Conservation (phyloP, 2,888 invertebrate genomes). For the Drosophila cognata region DNA sequence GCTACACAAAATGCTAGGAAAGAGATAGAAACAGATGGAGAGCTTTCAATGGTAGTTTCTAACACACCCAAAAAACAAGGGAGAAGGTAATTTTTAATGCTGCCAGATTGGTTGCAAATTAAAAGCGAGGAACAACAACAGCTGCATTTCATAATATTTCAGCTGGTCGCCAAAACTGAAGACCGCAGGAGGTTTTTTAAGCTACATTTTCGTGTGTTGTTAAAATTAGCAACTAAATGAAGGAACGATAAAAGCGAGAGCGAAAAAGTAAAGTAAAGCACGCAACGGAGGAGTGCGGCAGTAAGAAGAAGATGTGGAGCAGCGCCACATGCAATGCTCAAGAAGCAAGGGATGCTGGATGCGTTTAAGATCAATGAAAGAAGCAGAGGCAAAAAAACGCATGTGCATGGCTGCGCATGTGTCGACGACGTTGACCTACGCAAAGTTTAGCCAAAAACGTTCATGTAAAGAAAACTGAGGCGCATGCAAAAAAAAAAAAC, state of each 20-base stretch:
- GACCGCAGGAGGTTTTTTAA: conserved; percentile 82
- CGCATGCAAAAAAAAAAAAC: conserved; percentile 57
- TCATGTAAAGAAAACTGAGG: conserved; percentile 44
- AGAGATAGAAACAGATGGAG: neutral
- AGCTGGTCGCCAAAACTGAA: conserved; percentile 62
- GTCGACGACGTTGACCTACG: conserved; percentile 80
- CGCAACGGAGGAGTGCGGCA: conserved; percentile 44
- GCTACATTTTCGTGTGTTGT: conserved; percentile 60
- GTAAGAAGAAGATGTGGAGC: conserved; percentile 28
- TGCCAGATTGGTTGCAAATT: conserved; percentile 15
- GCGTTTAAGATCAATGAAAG: conserved; percentile 76
- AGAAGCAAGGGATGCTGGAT: conserved; percentile 58
- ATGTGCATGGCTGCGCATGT: conserved; percentile 58
- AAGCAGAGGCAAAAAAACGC: conserved; percentile 40
- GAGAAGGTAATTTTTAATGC: conserved; percentile 1
- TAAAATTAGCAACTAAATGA: conserved; percentile 75
- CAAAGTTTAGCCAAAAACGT: conserved; percentile 69
- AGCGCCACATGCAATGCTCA: conserved; percentile 57
- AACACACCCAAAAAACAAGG: conserved; percentile 3
- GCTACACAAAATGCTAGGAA: neutral
- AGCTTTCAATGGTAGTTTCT: conserved; percentile 21
- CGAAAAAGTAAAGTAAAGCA: conserved; percentile 52
- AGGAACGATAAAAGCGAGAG: conserved; percentile 30
- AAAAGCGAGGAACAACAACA: conserved; percentile 28
- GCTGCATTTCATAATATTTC: conserved; percentile 56